Base-by-base conservation (phyloP, 2,113 vertebrate genomes). In the Cyprinus carpio region DNA sequence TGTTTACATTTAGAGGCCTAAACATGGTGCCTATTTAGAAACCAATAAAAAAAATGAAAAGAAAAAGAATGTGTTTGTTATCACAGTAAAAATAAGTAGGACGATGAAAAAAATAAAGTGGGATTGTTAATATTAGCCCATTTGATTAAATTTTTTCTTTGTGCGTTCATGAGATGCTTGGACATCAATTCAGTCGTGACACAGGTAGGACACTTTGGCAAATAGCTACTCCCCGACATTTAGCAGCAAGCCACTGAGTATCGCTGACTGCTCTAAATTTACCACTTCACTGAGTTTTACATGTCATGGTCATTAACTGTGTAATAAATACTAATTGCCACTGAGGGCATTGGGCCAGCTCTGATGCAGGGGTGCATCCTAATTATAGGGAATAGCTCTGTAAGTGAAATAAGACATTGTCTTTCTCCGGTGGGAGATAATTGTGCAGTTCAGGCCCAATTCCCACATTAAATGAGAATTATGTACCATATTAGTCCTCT, bases 291-390 rank as follows among this genome's bases (percentile, higher is more conserved):
- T 90, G 88, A 76, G 29, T 88, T 88, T 88, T 88, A 86, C 78
- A 86, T 82, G 82, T 75, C 77, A 85, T 72, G 56, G 83, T 89
- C 86, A 89, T 90, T 90, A 89, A 87, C 84, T 89, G 86, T 89
- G 87, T 89, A 89, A 91, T 91, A 88, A 78, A 91, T 87, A 90
- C 83, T 91, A 90, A 90, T 91, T 90, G 87, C 74, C 83, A 85
- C 37, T 49, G 75, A 82, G 87, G 86, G 88, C 67, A 74, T 54
- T 75, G 67, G 85, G 87, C 81, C 75, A 81, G 86, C 86, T 74
- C 23, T 71, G 79, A 85, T 78, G 69, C 75, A 49, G 65, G 64
- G 87, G 31, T 78, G 60, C 83, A 27, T 83, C 75, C 82, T 89
- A 90, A 90, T 91, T 86, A 85, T 83, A 71, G 71, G 67, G 67